Evolutionary conservation across 2,797 vertebrate genomes (phyloP).

Genomic region (Poecile montanus): DNA sequence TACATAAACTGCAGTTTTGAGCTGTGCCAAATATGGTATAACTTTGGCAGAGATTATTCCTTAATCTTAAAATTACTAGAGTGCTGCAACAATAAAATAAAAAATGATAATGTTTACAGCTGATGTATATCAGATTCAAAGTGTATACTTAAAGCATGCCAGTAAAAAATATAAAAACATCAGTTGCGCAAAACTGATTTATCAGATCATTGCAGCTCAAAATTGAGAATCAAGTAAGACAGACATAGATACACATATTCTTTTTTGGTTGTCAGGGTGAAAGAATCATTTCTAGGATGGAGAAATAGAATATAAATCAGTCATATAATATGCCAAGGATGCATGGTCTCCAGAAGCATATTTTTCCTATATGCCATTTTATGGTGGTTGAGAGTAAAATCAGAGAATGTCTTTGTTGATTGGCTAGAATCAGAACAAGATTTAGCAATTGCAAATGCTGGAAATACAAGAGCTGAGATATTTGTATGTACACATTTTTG

Average conservation of each 20-base stretch:
- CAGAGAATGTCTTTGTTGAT: neutral
- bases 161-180: constrained; percentile 5
- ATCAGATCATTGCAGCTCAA: neutral
- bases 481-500: neutral
- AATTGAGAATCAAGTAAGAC: neutral
- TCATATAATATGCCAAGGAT: neutral
- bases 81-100: neutral
- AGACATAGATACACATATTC: neutral
- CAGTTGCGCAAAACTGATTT: constrained; percentile 1
- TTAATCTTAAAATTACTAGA: neutral
- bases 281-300: neutral
- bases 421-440: neutral
- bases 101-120: neutral
- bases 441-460: neutral
- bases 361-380: neutral
- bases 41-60: neutral
- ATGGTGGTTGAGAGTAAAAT: neutral
- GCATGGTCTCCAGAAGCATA: neutral
- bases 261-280: neutral
- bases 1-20: neutral
- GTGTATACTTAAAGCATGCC: neutral
- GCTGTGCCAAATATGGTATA: neutral
- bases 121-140: neutral
- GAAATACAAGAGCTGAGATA: neutral
- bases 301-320: neutral